Evolutionary conservation across 2,113 vertebrate genomes (phyloP).

Genomic region (Eptatretus burgeri): DNA sequence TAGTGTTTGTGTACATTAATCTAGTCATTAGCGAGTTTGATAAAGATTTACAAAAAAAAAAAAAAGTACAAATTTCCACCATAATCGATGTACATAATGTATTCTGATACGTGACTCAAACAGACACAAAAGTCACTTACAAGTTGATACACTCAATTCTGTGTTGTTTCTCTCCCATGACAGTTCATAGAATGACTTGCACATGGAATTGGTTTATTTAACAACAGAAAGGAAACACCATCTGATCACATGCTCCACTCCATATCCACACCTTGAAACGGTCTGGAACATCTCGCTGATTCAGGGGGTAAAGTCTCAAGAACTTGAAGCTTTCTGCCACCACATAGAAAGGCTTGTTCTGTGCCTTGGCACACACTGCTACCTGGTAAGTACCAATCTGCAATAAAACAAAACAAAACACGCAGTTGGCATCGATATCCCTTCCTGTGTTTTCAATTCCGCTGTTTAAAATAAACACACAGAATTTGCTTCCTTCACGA

Average conservation of each 20-base stretch:
- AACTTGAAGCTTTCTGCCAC: slow-evolving; percentile 97
- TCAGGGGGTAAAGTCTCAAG: slow-evolving; percentile 71
- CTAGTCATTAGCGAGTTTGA: no score
- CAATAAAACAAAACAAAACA: not conserved
- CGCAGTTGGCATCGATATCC: no score
- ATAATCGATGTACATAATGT: no score
- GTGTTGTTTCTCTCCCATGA: not conserved
- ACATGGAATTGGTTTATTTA: not conserved
- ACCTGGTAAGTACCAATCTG: slow-evolving; percentile 93
- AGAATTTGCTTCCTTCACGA: no score
- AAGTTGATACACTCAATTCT: no score
- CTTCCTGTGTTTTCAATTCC: no score
- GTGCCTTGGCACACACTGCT: slow-evolving; percentile 69
- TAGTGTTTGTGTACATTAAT: no score
- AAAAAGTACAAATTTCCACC: no score
- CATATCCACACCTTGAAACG: slow-evolving; percentile 46
- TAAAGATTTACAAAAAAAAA: no score
- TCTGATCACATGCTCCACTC: not conserved
- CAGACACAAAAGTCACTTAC: no score
- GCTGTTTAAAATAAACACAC: no score
- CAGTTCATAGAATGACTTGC: not conserved
- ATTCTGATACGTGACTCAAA: no score
- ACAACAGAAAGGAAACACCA: not conserved
- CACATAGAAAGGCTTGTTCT: slow-evolving; percentile 90
- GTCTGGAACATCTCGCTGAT: slow-evolving; percentile 72